phyloP scores from a whole-genome alignment of 2,113 vertebrate species.

The Leucosticte australis region DNA sequence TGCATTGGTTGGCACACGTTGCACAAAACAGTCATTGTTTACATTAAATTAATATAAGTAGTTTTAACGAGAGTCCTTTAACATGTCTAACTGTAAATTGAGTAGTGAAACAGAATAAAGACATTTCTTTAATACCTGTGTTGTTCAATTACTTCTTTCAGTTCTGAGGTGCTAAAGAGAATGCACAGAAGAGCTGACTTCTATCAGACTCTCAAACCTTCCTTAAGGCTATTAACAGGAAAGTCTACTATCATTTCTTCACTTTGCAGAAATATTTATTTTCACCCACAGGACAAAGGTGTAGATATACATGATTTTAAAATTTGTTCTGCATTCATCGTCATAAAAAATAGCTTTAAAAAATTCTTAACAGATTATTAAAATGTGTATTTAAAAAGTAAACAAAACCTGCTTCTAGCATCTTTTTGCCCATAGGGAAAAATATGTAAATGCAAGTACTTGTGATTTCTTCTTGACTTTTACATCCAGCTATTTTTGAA shows the following conservation, averaged over 20 bases:
- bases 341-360: neutral
- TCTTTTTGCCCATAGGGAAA: slow-evolving; percentile 20
- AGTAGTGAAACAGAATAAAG: slow-evolving; percentile 46
- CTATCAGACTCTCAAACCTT: neutral
- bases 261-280: slow-evolving; percentile 16
- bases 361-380: slow-evolving; percentile 38
- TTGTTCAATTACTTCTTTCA: neutral
- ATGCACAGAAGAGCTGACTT: neutral
- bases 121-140: neutral
- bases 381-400: slow-evolving; percentile 51
- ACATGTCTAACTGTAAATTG: neutral
- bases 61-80: neutral
- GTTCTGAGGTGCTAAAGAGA: neutral
- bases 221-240: neutral
- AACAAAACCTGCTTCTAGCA: neutral
- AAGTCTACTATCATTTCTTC: neutral
- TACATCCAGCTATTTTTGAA: slow-evolving; percentile 69
- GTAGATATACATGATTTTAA: neutral
- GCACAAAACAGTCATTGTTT: slow-evolving; percentile 37
- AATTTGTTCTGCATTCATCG: neutral
- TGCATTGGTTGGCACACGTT: neutral
- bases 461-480: neutral
- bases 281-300: neutral
- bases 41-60: slow-evolving; percentile 16
- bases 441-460: neutral